phyloP scores from a whole-genome alignment of 2,797 vertebrate species.

The Erpetoichthys calabaricus region DNA sequence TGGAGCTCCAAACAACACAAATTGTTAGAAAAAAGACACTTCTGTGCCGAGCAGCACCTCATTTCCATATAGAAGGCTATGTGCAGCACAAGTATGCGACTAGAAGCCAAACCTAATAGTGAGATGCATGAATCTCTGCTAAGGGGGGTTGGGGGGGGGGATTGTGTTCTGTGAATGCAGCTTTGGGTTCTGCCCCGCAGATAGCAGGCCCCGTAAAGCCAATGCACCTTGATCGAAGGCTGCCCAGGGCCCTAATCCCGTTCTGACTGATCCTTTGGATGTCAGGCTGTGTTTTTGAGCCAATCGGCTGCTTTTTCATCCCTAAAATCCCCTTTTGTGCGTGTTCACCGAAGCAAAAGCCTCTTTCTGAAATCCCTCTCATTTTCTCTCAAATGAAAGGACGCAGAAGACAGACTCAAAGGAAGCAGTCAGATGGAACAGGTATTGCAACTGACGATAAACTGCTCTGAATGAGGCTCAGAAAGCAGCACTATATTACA shows the following conservation, averaged over 20 bases:
- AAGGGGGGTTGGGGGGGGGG: too few relatives aligned
- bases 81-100: too few relatives aligned
- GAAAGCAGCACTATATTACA: not conserved
- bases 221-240: not conserved
- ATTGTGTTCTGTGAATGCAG: too few relatives aligned
- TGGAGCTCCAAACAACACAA: too few relatives aligned
- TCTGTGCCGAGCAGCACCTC: too few relatives aligned
- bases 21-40: too few relatives aligned
- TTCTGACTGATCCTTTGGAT: not conserved
- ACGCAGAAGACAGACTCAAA: not conserved
- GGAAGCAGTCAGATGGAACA: not conserved
- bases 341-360: not conserved
- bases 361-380: too few relatives aligned
- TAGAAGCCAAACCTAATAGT: too few relatives aligned
- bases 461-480: not conserved
- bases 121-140: too few relatives aligned
- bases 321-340: not conserved
- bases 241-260: not conserved
- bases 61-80: too few relatives aligned
- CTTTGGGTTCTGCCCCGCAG: too few relatives aligned
- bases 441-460: not conserved
- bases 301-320: not conserved
- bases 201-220: too few relatives aligned
- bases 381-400: not conserved
- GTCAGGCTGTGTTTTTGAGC: not conserved